Conservation (phyloP, 2,113 vertebrate species). For the Cricetomys ansorgei region DNA sequence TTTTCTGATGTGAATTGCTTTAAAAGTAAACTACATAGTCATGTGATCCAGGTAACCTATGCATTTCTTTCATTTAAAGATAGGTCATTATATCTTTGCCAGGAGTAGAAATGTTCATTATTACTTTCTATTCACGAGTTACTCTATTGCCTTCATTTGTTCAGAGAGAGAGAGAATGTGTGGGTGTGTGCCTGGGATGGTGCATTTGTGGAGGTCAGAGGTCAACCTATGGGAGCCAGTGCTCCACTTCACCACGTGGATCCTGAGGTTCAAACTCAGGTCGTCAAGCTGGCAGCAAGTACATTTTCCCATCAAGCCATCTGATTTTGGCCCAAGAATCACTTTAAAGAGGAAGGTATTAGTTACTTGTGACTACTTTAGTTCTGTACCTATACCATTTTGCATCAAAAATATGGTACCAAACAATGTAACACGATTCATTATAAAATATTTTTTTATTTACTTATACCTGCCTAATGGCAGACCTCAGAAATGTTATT, state of each 20-base stretch:
- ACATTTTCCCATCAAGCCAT: too few species aligned
- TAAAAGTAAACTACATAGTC: background rate
- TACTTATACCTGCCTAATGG: too few species aligned
- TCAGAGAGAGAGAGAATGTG: background rate
- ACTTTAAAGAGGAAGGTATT: background rate
- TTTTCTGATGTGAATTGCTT: background rate
- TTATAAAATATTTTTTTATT: background rate
- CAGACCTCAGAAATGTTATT: background rate
- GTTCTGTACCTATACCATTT: background rate
- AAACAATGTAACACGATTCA: background rate
- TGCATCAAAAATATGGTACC: background rate
- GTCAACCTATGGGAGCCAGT: background rate
- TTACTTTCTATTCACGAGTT: background rate
- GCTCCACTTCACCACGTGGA: too few species aligned
- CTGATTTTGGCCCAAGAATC: background rate
- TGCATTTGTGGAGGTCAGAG: background rate
- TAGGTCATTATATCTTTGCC: background rate
- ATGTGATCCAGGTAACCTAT: background rate
- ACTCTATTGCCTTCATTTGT: background rate
- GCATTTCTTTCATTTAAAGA: background rate
- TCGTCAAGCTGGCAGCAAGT: background rate
- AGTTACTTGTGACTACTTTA: background rate
- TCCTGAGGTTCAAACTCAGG: background rate
- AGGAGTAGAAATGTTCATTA: background rate
- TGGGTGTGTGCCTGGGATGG: background rate